Evolutionary conservation across 1,140 invertebrate genomes (phyloP), one percentile per base, ranked within the genome.

Genomic region (Oedothorax gibbosus): DNA sequence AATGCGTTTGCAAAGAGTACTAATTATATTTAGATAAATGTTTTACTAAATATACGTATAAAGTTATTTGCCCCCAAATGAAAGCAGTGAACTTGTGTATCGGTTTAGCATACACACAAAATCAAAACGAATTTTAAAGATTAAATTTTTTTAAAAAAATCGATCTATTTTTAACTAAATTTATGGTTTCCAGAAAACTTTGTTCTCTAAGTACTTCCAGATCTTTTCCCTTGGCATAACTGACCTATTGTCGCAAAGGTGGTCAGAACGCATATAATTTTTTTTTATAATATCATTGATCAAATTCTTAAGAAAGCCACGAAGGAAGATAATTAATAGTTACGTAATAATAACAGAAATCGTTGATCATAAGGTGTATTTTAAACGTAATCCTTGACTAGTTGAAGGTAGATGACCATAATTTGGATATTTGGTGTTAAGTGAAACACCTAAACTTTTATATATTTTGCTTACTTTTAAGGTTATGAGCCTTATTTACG

Each of bases 161-260:
- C n/a, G n/a, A n/a, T n/a, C n/a, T n/a, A n/a, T n/a, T n/a, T n/a
- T n/a, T n/a, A n/a, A n/a, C n/a, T n/a, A n/a, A n/a, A n/a, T n/a
- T n/a, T n/a, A n/a, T n/a, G n/a, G 35, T 21, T 50, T 75, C 72
- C 72, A 75, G 60, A 56, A 75, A 75, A 50, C 72, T 66, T 56
- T 56, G 18, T 75, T 51, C 49, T 35, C 57, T 56, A 20, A 14
- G 60, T 51, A 56, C 54, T 71, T 15, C 72, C 54, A 21, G 53
- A 75, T 57, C 54, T 18, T 71, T 71, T 71, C 15, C 68, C 68
- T 71, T 71, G 68, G n/a, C 53, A 71, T 57, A 57, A 75, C 53
- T 75, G 72, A 75, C 72, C 72, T 21, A 75, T 75, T 75, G 60
- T 75, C 72, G 18, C 12, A 14, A 49, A 21, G 53, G 10, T 57